Evolutionary conservation across 1,140 invertebrate species (phyloP), one percentile per base, ranked within the genome.

Genomic region (Sminthurides bifidus): DNA sequence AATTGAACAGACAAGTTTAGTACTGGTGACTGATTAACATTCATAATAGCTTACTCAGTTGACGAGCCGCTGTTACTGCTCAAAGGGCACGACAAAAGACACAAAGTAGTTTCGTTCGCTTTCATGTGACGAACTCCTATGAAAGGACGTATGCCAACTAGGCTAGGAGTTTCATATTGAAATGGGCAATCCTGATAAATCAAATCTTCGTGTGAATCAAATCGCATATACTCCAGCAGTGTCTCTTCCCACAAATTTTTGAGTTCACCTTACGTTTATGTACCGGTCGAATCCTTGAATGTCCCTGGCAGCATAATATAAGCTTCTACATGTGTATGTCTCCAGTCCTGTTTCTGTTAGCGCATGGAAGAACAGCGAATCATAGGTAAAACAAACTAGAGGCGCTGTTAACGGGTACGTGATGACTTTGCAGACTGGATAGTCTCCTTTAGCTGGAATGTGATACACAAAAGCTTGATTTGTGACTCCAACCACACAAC

Each of bases 331-430:
- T 0, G 85, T 87, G 61, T 87, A 87, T 0, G 83, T 82, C 67
- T 88, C 84, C 5, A 89, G 72, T 1, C 84, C 85, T 55, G 80
- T 81, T 37, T 82, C 79, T 1, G 84, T 87, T 0, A 87, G 68
- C 0, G 82, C 84, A 67, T 86, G 84, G 1, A 89, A 67, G 46
- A 84, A 75, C 50, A 78, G 79, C 54, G 79, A 72, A 63, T 85
- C 82, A 14, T 86, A 70, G 6, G 76, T 75, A 29, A 85, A 76
- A 44, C 78, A 73, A 56, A 76, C 74, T 14, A 85, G 78, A 1
- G 80, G 77, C 1, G 82, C 79, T 0, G 83, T 86, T 56, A 85
- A 85, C 4, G 79, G 77, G 66, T 85, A 85, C 1, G 72, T 68
- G 2, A 62, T 61, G 5, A 70, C 63, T 19, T 64, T 61, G 30